Evolutionary conservation across 1,140 invertebrate species (phyloP), one percentile per base, ranked within the genome.

Genomic region (Pogonus chalceus): DNA sequence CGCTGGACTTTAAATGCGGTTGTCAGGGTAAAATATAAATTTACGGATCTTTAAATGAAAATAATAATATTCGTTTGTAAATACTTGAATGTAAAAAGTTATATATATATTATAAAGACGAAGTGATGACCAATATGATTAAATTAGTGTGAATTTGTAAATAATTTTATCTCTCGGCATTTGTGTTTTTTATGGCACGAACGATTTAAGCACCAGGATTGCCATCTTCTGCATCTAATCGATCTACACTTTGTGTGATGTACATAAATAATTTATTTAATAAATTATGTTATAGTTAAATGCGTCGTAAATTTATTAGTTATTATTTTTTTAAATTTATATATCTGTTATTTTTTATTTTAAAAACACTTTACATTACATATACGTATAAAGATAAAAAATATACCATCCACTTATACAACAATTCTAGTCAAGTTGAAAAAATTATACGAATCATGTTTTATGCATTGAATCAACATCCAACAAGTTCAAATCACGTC

Each of bases 221-320:
- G 18, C 37, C 37, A 18, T 10, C 18, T 43, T 18, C 18, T 43
- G 37, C 37, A 43, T 43, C 26, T 31, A 14, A 31, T 31, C 4
- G 18, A 9, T 43, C 4, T 18, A 43, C 18, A 43, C 37, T 43
- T 43, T 43, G 18, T 43, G 37, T 43, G 37, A 18, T 43, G 37
- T 43, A 43, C 37, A 43, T 9, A 43, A 7, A 43, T 43, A 43
- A 43, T 43, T 43, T 43, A 43, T 43, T 43, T 43, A 43, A 43
- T 10, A 10, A 43, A 43, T 10, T 12, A 43, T 43, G 37, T 43
- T 43, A 43, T 43, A 43, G 37, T 43, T 43, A 43, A 43, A 43
- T 3, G 37, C 4, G n/a, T n/a, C n/a, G n/a, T n/a, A n/a, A n/a
- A n/a, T n/a, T n/a, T n/a, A n/a, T n/a, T n/a, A n/a, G n/a, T n/a